Evolutionary conservation across 1,140 invertebrate species (phyloP).

Genomic region (Drosophila busckii): DNA sequence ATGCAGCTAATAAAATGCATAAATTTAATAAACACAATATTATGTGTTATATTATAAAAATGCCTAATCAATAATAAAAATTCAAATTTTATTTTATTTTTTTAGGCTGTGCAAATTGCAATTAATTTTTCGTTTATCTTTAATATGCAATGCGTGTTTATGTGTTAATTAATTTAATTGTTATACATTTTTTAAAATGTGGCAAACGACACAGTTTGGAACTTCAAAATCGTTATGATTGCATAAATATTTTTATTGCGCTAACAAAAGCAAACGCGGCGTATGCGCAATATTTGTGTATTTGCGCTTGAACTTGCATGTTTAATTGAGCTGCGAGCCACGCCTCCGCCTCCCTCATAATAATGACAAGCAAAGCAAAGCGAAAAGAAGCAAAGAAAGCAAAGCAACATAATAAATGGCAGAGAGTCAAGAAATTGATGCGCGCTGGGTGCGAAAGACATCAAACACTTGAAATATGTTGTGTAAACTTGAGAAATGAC

Average conservation of each 20-base stretch:
- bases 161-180: no score
- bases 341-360: background rate
- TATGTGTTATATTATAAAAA: no score
- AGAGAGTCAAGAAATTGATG: constrained; percentile 55
- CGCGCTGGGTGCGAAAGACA: constrained; percentile 66
- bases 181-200: no score
- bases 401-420: constrained; percentile 1
- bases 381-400: background rate
- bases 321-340: constrained; percentile 58
- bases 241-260: constrained; percentile 2
- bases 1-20: no score
- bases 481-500: constrained; percentile 74
- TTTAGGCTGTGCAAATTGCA: no score
- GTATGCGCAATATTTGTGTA: constrained; percentile 62
- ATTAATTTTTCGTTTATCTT: no score
- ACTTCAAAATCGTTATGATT: no score
- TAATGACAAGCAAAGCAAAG: background rate
- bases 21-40: no score
- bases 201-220: no score
- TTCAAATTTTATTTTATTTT: no score
- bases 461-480: constrained; percentile 73
- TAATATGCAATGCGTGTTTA: no score
- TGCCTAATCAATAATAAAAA: no score
- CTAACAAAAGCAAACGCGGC: constrained; percentile 63
- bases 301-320: constrained; percentile 50